These are phyloP conservation scores for Vireo altiloquus DNA, from an alignment of 2,113 vertebrate genomes.

Conservation along the genomic window DNA sequence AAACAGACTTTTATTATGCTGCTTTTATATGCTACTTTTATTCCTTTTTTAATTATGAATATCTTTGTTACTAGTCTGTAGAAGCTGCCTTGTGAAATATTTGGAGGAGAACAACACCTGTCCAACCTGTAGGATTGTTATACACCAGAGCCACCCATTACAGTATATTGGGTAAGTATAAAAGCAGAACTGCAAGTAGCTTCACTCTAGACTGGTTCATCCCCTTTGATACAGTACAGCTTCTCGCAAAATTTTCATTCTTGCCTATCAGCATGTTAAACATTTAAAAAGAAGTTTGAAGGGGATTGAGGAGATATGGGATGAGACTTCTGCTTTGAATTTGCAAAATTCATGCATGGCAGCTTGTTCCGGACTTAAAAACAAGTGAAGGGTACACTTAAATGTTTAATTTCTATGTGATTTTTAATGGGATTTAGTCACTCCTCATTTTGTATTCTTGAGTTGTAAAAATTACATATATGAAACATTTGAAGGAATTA, in stretches of 20 bases:
- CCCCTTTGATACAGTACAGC: background rate
- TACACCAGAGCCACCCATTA: slow-evolving; percentile 98
- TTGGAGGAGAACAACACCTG: slow-evolving; percentile 99
- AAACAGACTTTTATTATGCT: background rate
- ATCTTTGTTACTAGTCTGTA: slow-evolving; percentile 82
- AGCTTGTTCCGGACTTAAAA: background rate
- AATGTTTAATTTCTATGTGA: background rate
- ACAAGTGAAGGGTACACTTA: background rate
- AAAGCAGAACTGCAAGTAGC: background rate
- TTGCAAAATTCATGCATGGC: background rate
- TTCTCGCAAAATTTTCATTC: background rate
- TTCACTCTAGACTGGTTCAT: background rate
- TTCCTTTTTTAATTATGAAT: background rate
- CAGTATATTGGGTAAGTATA: slow-evolving; percentile 96
- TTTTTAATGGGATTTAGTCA: background rate
- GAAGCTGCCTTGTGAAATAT: slow-evolving; percentile 98
- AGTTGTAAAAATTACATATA: background rate
- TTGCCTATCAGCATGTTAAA: background rate
- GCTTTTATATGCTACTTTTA: background rate
- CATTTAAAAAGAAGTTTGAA: background rate
- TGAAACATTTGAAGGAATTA: background rate
- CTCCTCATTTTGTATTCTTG: background rate
- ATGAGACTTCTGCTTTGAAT: background rate
- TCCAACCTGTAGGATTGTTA: slow-evolving; percentile 97
- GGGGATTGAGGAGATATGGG: background rate